Evolutionary conservation across 2,888 invertebrate species (phyloP).

Genomic region (Dryobotodes eremita): DNA sequence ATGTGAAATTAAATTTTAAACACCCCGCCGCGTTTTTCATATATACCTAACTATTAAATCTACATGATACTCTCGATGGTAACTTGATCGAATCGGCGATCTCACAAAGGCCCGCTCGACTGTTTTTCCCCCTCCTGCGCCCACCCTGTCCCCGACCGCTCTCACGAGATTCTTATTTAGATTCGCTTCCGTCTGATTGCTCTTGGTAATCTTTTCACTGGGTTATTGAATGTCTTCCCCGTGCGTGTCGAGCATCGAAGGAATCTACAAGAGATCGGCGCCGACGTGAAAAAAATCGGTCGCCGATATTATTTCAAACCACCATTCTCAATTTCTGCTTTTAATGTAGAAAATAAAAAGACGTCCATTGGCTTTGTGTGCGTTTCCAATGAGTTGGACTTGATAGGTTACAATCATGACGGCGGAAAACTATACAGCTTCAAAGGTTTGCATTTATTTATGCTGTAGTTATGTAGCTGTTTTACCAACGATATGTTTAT

Average conservation of each 20-base stretch:
- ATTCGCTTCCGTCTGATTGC: slow-evolving; percentile 91
- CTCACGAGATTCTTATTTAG: slow-evolving; percentile 91
- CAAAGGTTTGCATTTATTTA: slow-evolving; percentile 36
- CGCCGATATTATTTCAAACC: slow-evolving; percentile 80
- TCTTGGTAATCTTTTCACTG: slow-evolving; percentile 91
- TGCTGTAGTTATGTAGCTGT: slow-evolving; percentile 12
- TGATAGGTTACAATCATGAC: slow-evolving; percentile 53
- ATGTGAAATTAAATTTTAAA: slow-evolving; percentile 62
- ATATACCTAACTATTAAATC: slow-evolving; percentile 78
- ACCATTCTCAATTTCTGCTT: slow-evolving; percentile 76
- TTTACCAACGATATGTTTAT: slow-evolving; percentile 28
- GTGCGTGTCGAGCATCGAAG: slow-evolving; percentile 85
- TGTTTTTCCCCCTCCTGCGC: slow-evolving; percentile 84
- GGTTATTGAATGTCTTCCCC: slow-evolving; percentile 90
- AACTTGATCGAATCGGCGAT: slow-evolving; percentile 88
- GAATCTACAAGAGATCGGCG: slow-evolving; percentile 77
- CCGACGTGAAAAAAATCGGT: slow-evolving; percentile 79
- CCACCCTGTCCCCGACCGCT: slow-evolving; percentile 85
- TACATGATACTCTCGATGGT: slow-evolving; percentile 84
- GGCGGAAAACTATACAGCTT: slow-evolving; percentile 37
- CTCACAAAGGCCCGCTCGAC: slow-evolving; percentile 86
- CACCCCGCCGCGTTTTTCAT: slow-evolving; percentile 78
- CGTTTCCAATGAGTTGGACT: slow-evolving; percentile 64
- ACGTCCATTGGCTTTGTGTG: slow-evolving; percentile 76
- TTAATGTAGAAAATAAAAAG: slow-evolving; percentile 77